Evolutionary conservation across 2,888 invertebrate species (phyloP), one percentile per base, ranked within the genome.

Genomic region (Fissipunctia ypsillon): DNA sequence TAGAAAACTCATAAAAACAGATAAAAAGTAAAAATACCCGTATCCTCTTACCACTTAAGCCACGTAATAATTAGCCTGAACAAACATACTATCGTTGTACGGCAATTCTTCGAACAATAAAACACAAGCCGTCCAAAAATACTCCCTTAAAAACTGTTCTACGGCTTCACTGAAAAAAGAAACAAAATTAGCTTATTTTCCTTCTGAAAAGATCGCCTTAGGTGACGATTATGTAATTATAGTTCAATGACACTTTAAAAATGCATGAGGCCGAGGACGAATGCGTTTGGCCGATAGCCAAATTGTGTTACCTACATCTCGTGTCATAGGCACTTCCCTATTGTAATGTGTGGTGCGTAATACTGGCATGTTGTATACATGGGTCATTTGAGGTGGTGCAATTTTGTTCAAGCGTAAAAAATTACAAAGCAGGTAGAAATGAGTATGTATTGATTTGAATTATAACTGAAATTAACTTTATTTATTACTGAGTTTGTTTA

Each of bases 191-290:
- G 54, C 63, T 48, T 61, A 73, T 81, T 66, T 71, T 71, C 48
- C 31, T 63, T 22, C n/a, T 43, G 48, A 41, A 45, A 56, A 66
- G 31, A 60, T 48, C 12, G 41, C 52, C 60, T 60, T 74, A 81
- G 70, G 73, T 84, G 84, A 64, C 63, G 76, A 85, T 86, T 84
- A 84, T 84, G 84, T 87, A 88, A 88, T 88, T 83, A 87, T 84
- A 84, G 89, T 88, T 86, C 85, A 89, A 85, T 87, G 88, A 89
- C 89, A 86, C 74, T 79, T 69, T 72, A 67, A 81, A 80, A 75
- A 80, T 79, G 85, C 82, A 80, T 70, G 74, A 59, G 73, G 68
- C 73, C 74, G 83, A 71, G 79, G 71, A 72, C 76, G 76, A 75
- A 61, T 81, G 81, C 76, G 83, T 74, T 81, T 89, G 88, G 89